Percentiles rank a stretch among this genome's conserved stretches.
Evolutionary conservation across 2,797 vertebrate genomes (phyloP).

Genomic region (Xerus rutilus): DNA sequence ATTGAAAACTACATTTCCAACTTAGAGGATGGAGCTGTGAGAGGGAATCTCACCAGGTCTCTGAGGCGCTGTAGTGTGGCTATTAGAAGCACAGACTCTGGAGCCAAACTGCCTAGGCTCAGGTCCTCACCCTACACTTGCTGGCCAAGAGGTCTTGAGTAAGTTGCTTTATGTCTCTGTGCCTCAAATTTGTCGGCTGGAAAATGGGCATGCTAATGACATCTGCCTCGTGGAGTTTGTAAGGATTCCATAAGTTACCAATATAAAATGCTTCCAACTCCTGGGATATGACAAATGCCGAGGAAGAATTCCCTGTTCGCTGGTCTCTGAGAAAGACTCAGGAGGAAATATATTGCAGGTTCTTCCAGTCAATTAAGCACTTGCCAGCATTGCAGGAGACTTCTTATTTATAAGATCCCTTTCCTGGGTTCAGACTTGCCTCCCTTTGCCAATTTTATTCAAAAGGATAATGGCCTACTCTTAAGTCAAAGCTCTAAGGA

Average conservation of each 20-base stretch:
- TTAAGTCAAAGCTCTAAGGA: slow-evolving; percentile 48
- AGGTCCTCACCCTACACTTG: neutral
- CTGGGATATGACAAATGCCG: neutral
- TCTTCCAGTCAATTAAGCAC: slow-evolving; percentile 58
- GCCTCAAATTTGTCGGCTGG: neutral
- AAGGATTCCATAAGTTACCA: neutral
- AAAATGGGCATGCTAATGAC: neutral
- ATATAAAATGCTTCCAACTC: neutral
- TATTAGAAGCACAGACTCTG: neutral
- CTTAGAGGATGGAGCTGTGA: neutral
- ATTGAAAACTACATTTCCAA: neutral
- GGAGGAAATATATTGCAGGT: slow-evolving; percentile 51
- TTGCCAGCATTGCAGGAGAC: slow-evolving; percentile 19
- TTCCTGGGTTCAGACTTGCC: slow-evolving; percentile 60
- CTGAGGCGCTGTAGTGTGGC: no score
- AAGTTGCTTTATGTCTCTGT: neutral
- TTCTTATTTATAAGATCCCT: slow-evolving; percentile 42
- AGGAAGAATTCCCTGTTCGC: neutral
- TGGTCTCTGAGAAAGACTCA: slow-evolving; percentile 54
- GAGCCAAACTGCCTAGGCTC: neutral
- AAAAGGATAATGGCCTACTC: slow-evolving; percentile 51
- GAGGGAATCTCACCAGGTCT: no score
- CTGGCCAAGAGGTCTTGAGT: neutral
- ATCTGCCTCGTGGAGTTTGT: neutral
- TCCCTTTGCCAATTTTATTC: slow-evolving; percentile 54